Evolutionary conservation across 2,113 vertebrate genomes (phyloP).

Genomic region (Silurus asotus): DNA sequence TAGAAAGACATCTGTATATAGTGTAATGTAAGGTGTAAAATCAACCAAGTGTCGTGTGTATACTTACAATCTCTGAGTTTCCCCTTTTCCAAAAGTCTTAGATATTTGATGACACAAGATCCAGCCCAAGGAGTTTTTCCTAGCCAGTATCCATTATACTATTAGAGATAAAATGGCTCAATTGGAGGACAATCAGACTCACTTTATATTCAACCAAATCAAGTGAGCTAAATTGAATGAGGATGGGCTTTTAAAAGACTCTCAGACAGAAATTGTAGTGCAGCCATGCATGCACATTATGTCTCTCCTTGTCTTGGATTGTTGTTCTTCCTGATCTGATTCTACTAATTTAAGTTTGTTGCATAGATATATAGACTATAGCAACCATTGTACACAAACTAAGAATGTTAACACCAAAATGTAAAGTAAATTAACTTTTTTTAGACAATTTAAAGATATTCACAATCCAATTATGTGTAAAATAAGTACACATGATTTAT

Average conservation of each 20-base stretch:
- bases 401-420: background rate
- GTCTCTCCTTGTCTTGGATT: constrained; percentile 2
- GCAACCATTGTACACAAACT: background rate
- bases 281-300: constrained; percentile 35
- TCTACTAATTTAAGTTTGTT: background rate
- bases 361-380: background rate
- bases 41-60: background rate
- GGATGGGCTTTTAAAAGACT: constrained; percentile 34
- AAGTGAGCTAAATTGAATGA: constrained; percentile 36
- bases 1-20: background rate
- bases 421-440: background rate
- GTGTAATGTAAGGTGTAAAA: background rate
- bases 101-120: background rate
- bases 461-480: background rate
- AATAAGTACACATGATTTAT: background rate
- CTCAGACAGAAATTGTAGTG: constrained; percentile 20
- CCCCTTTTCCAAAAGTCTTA: background rate
- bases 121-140: constrained; percentile 26
- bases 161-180: constrained; percentile 53
- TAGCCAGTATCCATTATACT: constrained; percentile 45
- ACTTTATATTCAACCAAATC: constrained; percentile 50
- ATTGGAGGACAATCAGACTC: constrained; percentile 40
- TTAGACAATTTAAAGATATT: background rate
- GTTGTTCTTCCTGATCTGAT: background rate
- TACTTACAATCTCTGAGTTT: background rate